phyloP scores from a whole-genome alignment of 2,797 vertebrate genomes.

The Limnodromus scolopaceus region DNA sequence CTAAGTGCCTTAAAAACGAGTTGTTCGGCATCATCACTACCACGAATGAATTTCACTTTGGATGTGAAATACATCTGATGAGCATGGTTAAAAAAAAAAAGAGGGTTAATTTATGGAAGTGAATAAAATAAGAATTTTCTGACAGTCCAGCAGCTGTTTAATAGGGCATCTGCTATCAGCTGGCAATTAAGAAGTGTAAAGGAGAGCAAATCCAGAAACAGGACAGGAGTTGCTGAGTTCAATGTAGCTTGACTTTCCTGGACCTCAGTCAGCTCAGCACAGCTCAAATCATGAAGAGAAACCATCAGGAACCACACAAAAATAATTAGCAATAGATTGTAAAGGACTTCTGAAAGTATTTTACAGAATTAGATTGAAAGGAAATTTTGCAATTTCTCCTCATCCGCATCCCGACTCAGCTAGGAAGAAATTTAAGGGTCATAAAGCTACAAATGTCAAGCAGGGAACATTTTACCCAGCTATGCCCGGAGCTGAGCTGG shows the following conservation, averaged over 20 bases:
- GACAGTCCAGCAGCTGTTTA: slow-evolving; percentile 2
- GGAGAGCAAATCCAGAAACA: slow-evolving; percentile 34
- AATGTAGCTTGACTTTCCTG: slow-evolving; percentile 7
- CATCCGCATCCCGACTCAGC: background rate
- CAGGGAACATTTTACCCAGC: background rate
- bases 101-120: background rate
- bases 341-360: background rate
- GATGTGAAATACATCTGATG: slow-evolving; percentile 55
- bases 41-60: slow-evolving; percentile 55
- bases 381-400: background rate
- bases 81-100: slow-evolving; percentile 19
- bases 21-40: slow-evolving; percentile 49
- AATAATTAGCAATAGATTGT: background rate
- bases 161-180: slow-evolving; percentile 34
- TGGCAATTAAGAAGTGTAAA: slow-evolving; percentile 38
- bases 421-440: background rate
- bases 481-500: background rate
- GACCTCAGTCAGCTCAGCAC: slow-evolving; percentile 40
- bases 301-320: background rate
- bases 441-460: background rate
- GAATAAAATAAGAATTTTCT: background rate
- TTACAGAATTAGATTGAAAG: background rate
- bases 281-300: slow-evolving; percentile 45
- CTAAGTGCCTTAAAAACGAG: slow-evolving; percentile 56
- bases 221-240: slow-evolving; percentile 50